Evolutionary conservation across 1,140 invertebrate species (phyloP), one percentile per base, ranked within the genome.

Genomic region (Ostrea denselamellosa): DNA sequence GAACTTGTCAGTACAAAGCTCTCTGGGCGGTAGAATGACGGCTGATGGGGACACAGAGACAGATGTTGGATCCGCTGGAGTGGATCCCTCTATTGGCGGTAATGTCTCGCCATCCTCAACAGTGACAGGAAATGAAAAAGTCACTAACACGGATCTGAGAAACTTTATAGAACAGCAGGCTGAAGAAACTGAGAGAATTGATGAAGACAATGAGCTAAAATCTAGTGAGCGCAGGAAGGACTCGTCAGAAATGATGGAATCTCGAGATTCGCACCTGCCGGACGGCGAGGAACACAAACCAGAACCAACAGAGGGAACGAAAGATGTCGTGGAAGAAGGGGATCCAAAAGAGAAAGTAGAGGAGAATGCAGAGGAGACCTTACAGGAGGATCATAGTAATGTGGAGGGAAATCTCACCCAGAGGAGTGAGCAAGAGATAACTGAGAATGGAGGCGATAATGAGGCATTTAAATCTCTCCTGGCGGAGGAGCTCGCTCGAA

Each of bases 361-460:
- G 14, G 19, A 65, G 82, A 56, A 51, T 51, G 77, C 17, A 54
- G 81, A 85, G 7, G 87, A 88, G 51, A 51, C n/a, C 4, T n/a
- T 83, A 19, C 17, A 52, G 2, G 58, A 86, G 14, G 9, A 65
- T 12, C 58, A 85, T 1, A 22, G 10, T 19, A 22, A 71, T 28
- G n/a, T 28, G 58, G 53, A 85, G 34, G 83, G 52, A 52, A 44
- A 58, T 34, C 53, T 77, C 28, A 81, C 65, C 9, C 65, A 65
- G 9, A 52, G 25, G n/a, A 28, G 81, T 9, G 86, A 89, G 22
- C 71, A 52, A 22, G 89, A 91, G 44, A 90, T 91, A 44, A 91
- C 91, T 0, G 91, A 91, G 81, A 85, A 90, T 25, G 91, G 91
- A 7, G 91, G 91, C 7, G 91, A 91, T 51, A 90, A 91, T 89